Evolutionary conservation across 1,140 invertebrate genomes (phyloP).

Genomic region (Caenorhabditis remanei): DNA sequence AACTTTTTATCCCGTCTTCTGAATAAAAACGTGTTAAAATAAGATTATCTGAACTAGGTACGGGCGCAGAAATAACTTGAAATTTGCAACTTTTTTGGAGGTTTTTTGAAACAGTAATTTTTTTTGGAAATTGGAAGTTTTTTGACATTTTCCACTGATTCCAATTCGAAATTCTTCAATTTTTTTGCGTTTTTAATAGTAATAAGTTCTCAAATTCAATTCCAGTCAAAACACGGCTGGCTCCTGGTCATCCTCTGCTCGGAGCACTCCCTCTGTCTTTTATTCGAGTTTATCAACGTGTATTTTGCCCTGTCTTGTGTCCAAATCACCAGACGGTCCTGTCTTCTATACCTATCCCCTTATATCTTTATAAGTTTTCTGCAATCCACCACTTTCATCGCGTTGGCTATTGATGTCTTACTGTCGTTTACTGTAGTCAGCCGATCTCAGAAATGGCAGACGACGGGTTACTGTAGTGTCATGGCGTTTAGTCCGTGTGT

Average conservation of each 20-base stretch:
- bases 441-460: slow-evolving; percentile 12
- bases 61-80: too few species aligned
- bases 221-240: slow-evolving; percentile 23
- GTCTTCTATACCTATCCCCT: slow-evolving; percentile 6
- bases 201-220: too few species aligned
- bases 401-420: background rate
- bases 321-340: background rate
- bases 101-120: too few species aligned
- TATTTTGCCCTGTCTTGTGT: background rate
- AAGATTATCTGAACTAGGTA: too few species aligned
- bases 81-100: too few species aligned
- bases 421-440: background rate
- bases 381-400: slow-evolving; percentile 26
- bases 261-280: slow-evolving; percentile 9
- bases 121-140: too few species aligned
- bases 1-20: too few species aligned
- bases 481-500: slow-evolving; percentile 1
- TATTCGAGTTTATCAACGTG: slow-evolving; percentile 13
- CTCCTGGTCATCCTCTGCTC: slow-evolving; percentile 6
- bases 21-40: too few species aligned
- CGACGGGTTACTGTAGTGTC: background rate
- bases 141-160: too few species aligned
- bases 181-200: too few species aligned
- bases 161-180: too few species aligned
- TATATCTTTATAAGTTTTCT: slow-evolving; percentile 24